Conservation (phyloP, 2,888 invertebrate species). For the Xylocampa areola region DNA sequence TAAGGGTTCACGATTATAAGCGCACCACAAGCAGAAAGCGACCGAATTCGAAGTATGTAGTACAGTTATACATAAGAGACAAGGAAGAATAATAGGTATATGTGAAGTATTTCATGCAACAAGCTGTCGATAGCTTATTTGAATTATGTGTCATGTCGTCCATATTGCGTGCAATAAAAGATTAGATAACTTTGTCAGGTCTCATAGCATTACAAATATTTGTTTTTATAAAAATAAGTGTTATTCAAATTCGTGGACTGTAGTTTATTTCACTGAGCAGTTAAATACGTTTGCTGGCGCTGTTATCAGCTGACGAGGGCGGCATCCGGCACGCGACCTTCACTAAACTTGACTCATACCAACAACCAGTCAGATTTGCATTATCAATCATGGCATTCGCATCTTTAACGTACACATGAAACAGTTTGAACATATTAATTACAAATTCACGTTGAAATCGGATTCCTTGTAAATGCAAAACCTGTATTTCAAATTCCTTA, state of each 20-base stretch:
- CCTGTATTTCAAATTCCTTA: conserved; percentile 22
- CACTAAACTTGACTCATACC: conserved; percentile 74
- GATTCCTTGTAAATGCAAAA: conserved; percentile 20
- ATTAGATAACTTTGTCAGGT: conserved; percentile 38
- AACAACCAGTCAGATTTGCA: conserved; percentile 70
- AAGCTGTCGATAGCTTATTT: conserved; percentile 24
- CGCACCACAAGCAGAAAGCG: conserved; percentile 5
- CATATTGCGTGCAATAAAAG: conserved; percentile 48
- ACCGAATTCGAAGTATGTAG: conserved; percentile 6
- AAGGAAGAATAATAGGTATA: conserved; percentile 31
- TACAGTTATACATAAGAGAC: conserved; percentile 18
- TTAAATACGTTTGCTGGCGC: conserved; percentile 55
- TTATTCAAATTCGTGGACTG: conserved; percentile 42
- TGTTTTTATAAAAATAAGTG: conserved; percentile 31
- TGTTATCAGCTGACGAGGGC: conserved; percentile 76
- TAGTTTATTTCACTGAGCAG: conserved; percentile 52
- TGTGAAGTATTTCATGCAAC: conserved; percentile 30
- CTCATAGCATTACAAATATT: conserved; percentile 34
- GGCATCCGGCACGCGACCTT: conserved; percentile 77
- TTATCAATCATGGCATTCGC: conserved; percentile 68
- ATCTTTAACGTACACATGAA: conserved; percentile 54
- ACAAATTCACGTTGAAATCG: conserved; percentile 24
- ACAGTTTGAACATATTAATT: conserved; percentile 54
- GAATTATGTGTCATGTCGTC: conserved; percentile 42
- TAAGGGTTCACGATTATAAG: conserved; percentile 21